phyloP scores from a whole-genome alignment of 37 sponge, comb jelly and placozoan species.

The Beroe forskalii region DNA sequence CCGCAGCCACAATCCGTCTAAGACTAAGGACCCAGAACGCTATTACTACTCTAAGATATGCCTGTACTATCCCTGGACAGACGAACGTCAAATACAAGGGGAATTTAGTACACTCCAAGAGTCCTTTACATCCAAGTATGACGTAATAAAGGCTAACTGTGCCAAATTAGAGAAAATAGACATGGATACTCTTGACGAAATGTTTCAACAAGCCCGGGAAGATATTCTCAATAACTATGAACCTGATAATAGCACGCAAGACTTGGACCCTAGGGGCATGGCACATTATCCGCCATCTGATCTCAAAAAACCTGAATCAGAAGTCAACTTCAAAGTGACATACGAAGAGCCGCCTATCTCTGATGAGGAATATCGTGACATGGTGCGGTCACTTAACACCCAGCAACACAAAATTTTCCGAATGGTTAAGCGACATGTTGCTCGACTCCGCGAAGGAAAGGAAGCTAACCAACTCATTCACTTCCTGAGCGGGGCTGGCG shows the following conservation, averaged over 20 bases:
- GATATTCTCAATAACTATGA: not conserved
- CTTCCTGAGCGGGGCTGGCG: slow-evolving; percentile 30
- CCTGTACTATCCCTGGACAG: not conserved
- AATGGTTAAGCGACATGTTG: not conserved
- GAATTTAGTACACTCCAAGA: not conserved
- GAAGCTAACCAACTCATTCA: slow-evolving; percentile 12
- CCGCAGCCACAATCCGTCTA: not conserved
- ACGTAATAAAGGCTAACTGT: not conserved
- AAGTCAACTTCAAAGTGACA: slow-evolving; percentile 4
- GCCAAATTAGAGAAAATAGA: not conserved
- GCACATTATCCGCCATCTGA: too few relatives aligned
- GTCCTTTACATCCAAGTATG: not conserved
- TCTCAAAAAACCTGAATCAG: not conserved
- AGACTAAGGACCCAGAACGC: not conserved
- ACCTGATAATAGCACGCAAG: not conserved
- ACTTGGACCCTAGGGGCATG: not conserved
- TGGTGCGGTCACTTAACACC: not conserved
- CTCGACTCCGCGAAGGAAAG: not conserved
- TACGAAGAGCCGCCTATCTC: slow-evolving; percentile 28
- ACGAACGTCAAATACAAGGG: not conserved
- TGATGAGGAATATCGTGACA: not conserved
- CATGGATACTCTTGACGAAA: not conserved
- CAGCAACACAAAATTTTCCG: not conserved
- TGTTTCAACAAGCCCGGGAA: not conserved
- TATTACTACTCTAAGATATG: slow-evolving; percentile 36